Evolutionary conservation across 2,888 invertebrate genomes (phyloP).

Genomic region (Lissocephala sabroskyi): DNA sequence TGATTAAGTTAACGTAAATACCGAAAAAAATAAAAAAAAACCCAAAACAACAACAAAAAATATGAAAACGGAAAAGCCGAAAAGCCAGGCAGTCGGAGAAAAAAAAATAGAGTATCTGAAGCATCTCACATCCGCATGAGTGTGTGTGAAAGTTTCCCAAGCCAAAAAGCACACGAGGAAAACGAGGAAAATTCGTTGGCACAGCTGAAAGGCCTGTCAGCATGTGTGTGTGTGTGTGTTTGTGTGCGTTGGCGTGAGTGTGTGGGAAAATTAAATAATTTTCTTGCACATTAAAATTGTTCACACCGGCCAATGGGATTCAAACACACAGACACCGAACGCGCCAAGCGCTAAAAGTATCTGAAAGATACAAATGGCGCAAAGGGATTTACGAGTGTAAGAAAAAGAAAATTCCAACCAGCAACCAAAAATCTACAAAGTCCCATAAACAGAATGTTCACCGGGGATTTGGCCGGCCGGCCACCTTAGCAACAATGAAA

Average conservation of each 20-base stretch:
- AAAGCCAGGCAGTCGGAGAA: constrained; percentile 20
- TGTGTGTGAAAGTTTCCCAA: constrained; percentile 5
- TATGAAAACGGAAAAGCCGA: neutral
- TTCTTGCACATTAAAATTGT: constrained; percentile 59
- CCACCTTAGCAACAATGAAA: too few species aligned
- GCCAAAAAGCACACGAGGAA: neutral
- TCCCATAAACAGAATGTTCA: too few species aligned
- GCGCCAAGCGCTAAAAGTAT: constrained; percentile 26
- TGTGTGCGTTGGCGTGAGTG: constrained; percentile 17
- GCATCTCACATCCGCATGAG: constrained; percentile 1
- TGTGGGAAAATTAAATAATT: constrained; percentile 62
- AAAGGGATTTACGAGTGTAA: constrained; percentile 47
- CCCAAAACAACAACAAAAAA: constrained; percentile 12
- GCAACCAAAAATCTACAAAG: neutral
- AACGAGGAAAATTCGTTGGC: constrained; percentile 3
- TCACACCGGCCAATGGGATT: constrained; percentile 41
- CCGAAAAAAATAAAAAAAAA: constrained; percentile 47
- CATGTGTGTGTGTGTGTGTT: neutral
- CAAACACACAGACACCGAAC: constrained; percentile 4
- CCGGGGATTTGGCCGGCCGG: too few species aligned
- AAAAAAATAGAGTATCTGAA: constrained; percentile 53
- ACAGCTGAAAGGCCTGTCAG: neutral
- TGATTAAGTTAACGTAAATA: constrained; percentile 51
- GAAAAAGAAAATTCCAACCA: constrained; percentile 5
- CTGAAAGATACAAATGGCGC: constrained; percentile 53